Evolutionary conservation across 2,888 invertebrate genomes (phyloP), one percentile per base, ranked within the genome.

Genomic region (Dolichopus griseipennis): DNA sequence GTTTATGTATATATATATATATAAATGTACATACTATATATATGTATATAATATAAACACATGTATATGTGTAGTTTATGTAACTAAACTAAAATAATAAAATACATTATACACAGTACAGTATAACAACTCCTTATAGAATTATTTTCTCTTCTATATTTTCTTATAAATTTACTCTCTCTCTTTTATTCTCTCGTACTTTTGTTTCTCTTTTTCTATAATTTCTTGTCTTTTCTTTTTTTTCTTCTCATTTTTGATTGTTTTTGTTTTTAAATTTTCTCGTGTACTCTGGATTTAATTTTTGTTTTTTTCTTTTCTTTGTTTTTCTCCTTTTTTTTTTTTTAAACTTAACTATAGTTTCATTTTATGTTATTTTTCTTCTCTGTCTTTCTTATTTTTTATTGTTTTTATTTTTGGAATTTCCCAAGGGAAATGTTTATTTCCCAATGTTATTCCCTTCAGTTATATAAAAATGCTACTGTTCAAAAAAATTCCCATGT

Each of bases 361-460:
- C 41, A 41, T 41, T 41, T 18, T 52, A 52, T 52, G 15, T 52
- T 52, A 43, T 52, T 18, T 52, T 52, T 18, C n/a, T 52, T 52
- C 18, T 7, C 52, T 37, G 8, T 52, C 18, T 12, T 52, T 52
- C 52, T 18, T 1, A 15, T 43, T 52, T 52, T 52, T 52, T 52
- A 12, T 18, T 18, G 18, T n/a, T 52, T 52, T n/a, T 52, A 18
- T 18, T n/a, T 52, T 52, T 52, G 15, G 52, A 52, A 52, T 52
- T 52, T 52, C 52, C 52, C 52, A 18, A 6, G 52, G 52, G 52
- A 52, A 52, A 52, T 52, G 52, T 52, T 52, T 52, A 52, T 52
- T 52, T 52, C 52, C 52, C 52, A 52, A 52, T 52, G 52, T 52
- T 52, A 52, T 52, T 52, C 52, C 52, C 52, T 52, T 52, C 52